Conservation (phyloP, 1,140 invertebrate genomes). For the Kradibia gibbosae region DNA sequence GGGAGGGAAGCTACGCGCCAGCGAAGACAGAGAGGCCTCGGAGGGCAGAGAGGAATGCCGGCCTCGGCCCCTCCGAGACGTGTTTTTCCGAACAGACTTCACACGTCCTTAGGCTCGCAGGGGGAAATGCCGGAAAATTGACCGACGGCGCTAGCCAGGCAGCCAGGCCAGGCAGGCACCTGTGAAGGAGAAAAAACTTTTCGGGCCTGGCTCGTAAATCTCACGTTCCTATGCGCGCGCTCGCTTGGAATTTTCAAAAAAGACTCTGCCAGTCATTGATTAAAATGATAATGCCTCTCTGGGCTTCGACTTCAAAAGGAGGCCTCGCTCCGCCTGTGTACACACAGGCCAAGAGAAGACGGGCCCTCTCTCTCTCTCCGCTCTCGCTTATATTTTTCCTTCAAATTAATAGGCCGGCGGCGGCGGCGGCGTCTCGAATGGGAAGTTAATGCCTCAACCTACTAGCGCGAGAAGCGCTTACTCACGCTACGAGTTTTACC, state of each 20-base stretch:
- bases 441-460: too few species aligned
- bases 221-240: background rate
- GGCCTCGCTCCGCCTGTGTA: too few species aligned
- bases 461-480: too few species aligned
- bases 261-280: background rate
- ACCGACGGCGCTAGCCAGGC: background rate
- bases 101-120: background rate
- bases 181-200: background rate
- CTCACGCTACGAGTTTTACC: too few species aligned
- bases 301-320: background rate
- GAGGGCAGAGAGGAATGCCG: constrained; percentile 1
- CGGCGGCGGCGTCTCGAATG: too few species aligned
- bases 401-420: too few species aligned
- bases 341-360: too few species aligned
- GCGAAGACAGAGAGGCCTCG: background rate
- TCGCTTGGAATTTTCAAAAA: background rate
- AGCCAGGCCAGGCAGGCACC: background rate
- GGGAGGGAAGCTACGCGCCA: too few species aligned
- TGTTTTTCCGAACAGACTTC: constrained; percentile 17
- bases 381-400: too few species aligned
- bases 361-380: too few species aligned
- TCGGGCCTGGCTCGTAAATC: constrained; percentile 22
- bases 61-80: background rate
- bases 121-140: background rate
- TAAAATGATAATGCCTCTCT: background rate